A percentile compares a stretch with the other conserved stretches of the same genome.
phyloP scores from a whole-genome alignment of 1,140 invertebrate species.

The Spodoptera frugiperda region DNA sequence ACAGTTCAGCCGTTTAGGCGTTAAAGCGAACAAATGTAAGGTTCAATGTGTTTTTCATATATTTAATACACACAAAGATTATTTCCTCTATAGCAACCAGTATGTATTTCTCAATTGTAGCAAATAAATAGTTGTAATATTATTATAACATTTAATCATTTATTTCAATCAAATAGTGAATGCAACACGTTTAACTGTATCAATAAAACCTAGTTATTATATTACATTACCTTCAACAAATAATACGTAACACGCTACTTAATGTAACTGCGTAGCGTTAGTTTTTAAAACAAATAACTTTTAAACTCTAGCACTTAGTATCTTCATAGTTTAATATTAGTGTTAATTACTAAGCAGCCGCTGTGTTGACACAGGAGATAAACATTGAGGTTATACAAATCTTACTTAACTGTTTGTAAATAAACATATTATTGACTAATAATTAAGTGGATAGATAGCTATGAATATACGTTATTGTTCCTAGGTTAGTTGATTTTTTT shows the following conservation, averaged over 20 bases:
- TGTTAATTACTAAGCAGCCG: constrained; percentile 17
- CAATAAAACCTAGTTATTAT: background rate
- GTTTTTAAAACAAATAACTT: constrained; percentile 1
- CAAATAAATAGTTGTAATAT: too few species aligned
- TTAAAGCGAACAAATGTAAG: too few species aligned
- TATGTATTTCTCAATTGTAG: too few species aligned
- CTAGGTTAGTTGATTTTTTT: too few species aligned
- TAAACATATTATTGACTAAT: constrained; percentile 14
- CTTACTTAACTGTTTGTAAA: background rate
- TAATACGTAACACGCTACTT: background rate
- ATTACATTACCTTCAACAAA: background rate
- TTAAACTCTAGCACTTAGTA: constrained; percentile 16
- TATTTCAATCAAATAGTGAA: too few species aligned
- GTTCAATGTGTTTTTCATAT: too few species aligned
- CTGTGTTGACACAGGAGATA: constrained; percentile 8
- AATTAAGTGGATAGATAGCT: background rate
- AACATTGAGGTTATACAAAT: constrained; percentile 24
- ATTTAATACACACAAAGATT: too few species aligned
- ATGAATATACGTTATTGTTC: background rate
- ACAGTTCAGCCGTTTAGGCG: too few species aligned
- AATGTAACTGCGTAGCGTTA: background rate
- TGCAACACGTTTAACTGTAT: too few species aligned
- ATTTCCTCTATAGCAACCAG: too few species aligned
- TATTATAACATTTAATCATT: too few species aligned
- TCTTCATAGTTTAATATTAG: constrained; percentile 1